A percentile compares a stretch with the other conserved stretches of the same genome.
These are phyloP conservation scores for Craniophora ligustri DNA, from an alignment of 2,888 invertebrate species.

Conservation along the genomic window DNA sequence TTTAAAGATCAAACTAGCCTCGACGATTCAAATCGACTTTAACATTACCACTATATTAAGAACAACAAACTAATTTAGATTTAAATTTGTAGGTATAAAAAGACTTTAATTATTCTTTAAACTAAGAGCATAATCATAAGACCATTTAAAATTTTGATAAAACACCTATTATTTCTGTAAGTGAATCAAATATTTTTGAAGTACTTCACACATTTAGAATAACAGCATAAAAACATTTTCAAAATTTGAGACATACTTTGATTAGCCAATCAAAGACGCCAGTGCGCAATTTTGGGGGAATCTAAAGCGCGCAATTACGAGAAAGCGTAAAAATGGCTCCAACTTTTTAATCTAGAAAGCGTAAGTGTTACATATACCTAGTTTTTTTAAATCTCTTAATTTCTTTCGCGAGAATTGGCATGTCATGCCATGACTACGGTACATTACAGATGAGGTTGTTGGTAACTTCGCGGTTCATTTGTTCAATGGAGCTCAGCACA, in stretches of 20 bases:
- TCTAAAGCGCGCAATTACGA: conserved; percentile 12
- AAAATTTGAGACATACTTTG: conserved; percentile 2
- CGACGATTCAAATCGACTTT: no score
- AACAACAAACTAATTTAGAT: no score
- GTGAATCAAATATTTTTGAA: no score
- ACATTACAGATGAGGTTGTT: conserved; percentile 8
- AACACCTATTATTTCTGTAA: no score
- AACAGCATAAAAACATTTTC: not conserved
- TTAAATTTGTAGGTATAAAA: no score
- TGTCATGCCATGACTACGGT: conserved; percentile 20
- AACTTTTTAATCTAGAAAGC: conserved; percentile 44
- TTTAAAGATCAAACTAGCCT: not conserved
- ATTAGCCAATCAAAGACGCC: conserved; percentile 16
- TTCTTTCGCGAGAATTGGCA: conserved; percentile 8
- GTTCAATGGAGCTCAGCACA: not conserved
- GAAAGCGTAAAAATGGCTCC: conserved; percentile 38
- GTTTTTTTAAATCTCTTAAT: conserved; percentile 18
- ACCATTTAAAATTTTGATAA: no score
- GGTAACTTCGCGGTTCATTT: conserved; percentile 10
- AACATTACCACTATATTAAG: no score
- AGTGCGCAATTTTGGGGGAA: conserved; percentile 9
- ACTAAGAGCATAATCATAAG: no score
- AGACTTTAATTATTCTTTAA: no score
- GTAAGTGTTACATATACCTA: conserved; percentile 42
- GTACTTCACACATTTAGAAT: no score